Evolutionary conservation across 2,888 invertebrate species (phyloP), one percentile per base, ranked within the genome.

Genomic region (Hanleya hanleyi): DNA sequence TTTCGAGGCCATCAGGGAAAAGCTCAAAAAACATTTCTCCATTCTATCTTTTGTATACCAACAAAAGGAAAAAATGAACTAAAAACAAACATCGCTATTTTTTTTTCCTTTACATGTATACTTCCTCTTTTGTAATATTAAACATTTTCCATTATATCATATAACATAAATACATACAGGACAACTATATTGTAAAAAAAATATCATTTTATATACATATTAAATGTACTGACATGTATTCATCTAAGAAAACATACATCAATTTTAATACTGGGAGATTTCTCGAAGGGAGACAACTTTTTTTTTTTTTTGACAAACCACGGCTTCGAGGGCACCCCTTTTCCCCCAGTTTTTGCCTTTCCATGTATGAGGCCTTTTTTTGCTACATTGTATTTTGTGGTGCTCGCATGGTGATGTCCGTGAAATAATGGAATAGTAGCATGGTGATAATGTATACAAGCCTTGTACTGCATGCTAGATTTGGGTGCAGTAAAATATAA

Each of bases 1-100:
- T 57, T 57, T 57, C 57, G 57, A 57, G 22, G 29, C 15, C 57
- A 57, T 57, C 57, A 57, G 57, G 57, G 57, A 57, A 57, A 57
- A 57, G 57, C 57, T 57, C 57, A 57, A 57, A 57, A n/a, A 57
- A 57, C 29, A 57, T 22, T 47, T 47, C 57, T 57, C 22, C 57
- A 57, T 22, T 57, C 57, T 57, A 57, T 57, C 57, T 57, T 57
- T 57, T 57, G 32, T 57, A 57, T 57, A 22, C 47, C 47, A n/a
- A 47, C 47, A 47, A 47, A 22, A 47, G 22, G 22, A n/a, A 47
- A n/a, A 22, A 22, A 18, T 47, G 18, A n/a, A 18, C 22, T 47
- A 18, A 18, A 47, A 18, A 18, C 47, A 18, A 2, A n/a, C 22
- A 47, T 7, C 47, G n/a, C 22, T 4, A n/a, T 7, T 47, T 7